A percentile compares a stretch with the other conserved stretches of the same genome.
phyloP scores from a whole-genome alignment of 2,888 invertebrate species.

The Hanleya hanleyi region DNA sequence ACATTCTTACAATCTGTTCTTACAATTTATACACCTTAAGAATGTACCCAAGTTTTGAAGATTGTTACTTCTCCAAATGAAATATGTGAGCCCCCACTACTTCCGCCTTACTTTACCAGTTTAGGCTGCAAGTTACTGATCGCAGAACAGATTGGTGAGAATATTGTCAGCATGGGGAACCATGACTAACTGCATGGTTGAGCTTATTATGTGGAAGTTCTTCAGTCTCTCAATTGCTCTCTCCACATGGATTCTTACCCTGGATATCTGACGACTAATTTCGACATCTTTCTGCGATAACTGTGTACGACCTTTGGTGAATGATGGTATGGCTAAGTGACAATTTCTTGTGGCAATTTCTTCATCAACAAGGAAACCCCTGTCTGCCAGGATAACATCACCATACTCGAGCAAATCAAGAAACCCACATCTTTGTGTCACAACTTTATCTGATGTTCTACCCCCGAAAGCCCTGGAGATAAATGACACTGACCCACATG shows the following conservation, averaged over 20 bases:
- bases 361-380: not conserved
- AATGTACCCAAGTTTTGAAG: no score
- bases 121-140: no score
- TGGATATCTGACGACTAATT: no score
- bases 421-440: not conserved
- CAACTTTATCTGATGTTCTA: not conserved
- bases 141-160: conserved; percentile 29
- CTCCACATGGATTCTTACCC: conserved; percentile 41
- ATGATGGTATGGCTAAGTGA: conserved; percentile 36
- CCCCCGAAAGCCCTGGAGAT: not conserved
- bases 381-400: not conserved
- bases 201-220: conserved; percentile 34
- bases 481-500: not conserved
- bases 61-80: no score
- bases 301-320: conserved; percentile 33
- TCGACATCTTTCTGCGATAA: conserved; percentile 26
- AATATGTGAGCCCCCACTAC: no score
- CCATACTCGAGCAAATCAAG: not conserved
- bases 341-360: no score
- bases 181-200: conserved; percentile 33
- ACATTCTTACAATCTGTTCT: no score
- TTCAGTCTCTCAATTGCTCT: conserved; percentile 41
- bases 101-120: no score
- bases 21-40: no score
- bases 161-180: conserved; percentile 38